A percentile compares a stretch with the other conserved stretches of the same genome.
Conservation (phyloP, 2,888 invertebrate species). For the Stenurella melanura region DNA sequence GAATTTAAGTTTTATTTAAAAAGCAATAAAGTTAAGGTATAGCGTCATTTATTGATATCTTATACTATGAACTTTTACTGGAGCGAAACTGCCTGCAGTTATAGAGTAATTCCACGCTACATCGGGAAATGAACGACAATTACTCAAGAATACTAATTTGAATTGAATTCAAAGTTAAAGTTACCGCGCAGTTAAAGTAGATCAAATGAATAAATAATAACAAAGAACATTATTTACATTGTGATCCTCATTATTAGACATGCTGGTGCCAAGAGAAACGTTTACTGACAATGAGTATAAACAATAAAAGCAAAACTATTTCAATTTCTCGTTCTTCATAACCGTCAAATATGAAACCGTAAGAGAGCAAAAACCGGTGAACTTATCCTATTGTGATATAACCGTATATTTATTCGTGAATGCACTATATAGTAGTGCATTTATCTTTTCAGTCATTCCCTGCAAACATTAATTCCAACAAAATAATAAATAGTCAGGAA, state of each 20-base stretch:
- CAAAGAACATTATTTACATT: slow-evolving; percentile 26
- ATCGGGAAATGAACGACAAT: slow-evolving; percentile 24
- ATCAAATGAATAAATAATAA: slow-evolving; percentile 34
- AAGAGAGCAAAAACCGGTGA: slow-evolving; percentile 60
- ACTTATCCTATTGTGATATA: slow-evolving; percentile 52
- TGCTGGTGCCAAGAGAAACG: slow-evolving; percentile 27
- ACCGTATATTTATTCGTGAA: slow-evolving; percentile 36
- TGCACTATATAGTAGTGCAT: too few species aligned
- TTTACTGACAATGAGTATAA: slow-evolving; percentile 33
- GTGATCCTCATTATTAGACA: slow-evolving; percentile 19
- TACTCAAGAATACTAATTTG: slow-evolving; percentile 31
- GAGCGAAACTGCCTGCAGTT: not conserved
- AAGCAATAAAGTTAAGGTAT: too few species aligned
- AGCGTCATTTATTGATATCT: not conserved
- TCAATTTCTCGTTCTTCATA: slow-evolving; percentile 57
- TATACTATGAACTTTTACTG: not conserved
- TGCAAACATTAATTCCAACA: slow-evolving; percentile 19
- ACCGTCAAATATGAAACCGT: slow-evolving; percentile 61
- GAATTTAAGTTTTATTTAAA: too few species aligned
- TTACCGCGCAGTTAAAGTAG: slow-evolving; percentile 20
- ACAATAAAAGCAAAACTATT: slow-evolving; percentile 43
- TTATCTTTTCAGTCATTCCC: slow-evolving; percentile 5
- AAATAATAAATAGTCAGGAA: too few species aligned
- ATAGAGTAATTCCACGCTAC: slow-evolving; percentile 3
- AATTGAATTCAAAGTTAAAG: slow-evolving; percentile 13